Percentiles rank a stretch among this genome's conserved stretches.
Evolutionary conservation across 2,113 vertebrate genomes (phyloP).

Genomic region (Helogale parvula): DNA sequence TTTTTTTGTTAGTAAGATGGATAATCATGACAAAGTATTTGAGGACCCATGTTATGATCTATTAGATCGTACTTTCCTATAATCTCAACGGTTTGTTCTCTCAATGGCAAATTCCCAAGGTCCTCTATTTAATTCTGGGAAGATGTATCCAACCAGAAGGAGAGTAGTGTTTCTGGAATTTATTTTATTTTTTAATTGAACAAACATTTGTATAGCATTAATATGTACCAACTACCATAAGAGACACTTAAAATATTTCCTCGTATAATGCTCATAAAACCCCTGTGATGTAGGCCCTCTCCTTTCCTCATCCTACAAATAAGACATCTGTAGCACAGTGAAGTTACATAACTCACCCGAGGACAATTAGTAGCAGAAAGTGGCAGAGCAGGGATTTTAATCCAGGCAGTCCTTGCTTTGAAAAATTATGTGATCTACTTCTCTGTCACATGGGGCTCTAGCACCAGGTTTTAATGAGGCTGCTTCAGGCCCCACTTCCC

Average conservation of each 20-base stretch:
- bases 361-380: background rate
- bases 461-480: background rate
- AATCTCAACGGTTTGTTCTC: background rate
- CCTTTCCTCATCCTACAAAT: background rate
- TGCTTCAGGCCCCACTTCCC: background rate
- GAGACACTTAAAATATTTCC: background rate
- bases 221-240: background rate
- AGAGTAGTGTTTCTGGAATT: background rate
- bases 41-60: background rate
- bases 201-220: background rate
- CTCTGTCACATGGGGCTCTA: background rate
- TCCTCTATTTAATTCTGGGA: background rate
- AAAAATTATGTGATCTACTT: background rate
- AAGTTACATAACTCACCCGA: background rate
- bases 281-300: background rate
- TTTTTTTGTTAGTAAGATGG: background rate
- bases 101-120: background rate
- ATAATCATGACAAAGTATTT: background rate
- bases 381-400: background rate
- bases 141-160: background rate
- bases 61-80: background rate
- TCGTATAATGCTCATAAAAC: background rate
- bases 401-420: background rate
- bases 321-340: background rate
- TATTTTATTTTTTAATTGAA: background rate